Percentiles rank a stretch among this genome's conserved stretches.
Evolutionary conservation across 2,888 invertebrate genomes (phyloP).

Genomic region (Heliconius hortense): DNA sequence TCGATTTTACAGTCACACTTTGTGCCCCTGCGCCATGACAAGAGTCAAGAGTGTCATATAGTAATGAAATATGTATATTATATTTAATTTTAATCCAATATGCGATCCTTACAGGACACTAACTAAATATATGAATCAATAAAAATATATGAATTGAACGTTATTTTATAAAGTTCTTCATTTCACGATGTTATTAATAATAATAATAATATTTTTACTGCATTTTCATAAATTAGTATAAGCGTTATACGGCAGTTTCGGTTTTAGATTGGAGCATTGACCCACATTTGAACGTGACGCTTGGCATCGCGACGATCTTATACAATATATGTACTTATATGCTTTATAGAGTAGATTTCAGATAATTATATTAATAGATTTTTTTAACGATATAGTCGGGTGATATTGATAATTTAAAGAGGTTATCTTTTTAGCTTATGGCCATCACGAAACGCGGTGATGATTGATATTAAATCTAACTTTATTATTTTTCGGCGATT

Average conservation of each 20-base stretch:
- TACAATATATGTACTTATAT: conserved; percentile 19
- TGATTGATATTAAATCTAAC: background rate
- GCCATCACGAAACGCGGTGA: background rate
- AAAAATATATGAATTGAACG: too few species aligned
- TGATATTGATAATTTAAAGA: conserved; percentile 4
- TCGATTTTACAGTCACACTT: too few species aligned
- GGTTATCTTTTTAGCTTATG: conserved; percentile 4
- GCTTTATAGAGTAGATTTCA: conserved; percentile 14
- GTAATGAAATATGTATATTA: too few species aligned
- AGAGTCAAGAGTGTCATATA: too few species aligned
- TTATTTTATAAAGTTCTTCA: background rate
- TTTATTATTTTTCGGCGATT: background rate
- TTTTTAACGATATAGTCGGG: background rate
- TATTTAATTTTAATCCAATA: too few species aligned
- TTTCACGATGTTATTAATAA: background rate
- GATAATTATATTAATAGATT: conserved; percentile 4
- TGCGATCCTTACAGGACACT: too few species aligned
- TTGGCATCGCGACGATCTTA: conserved; percentile 62
- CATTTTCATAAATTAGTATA: conserved; percentile 16
- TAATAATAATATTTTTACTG: background rate
- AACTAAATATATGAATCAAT: too few species aligned
- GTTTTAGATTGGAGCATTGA: conserved; percentile 69
- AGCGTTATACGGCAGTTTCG: conserved; percentile 27
- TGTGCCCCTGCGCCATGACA: too few species aligned
- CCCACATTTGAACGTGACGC: conserved; percentile 69